phyloP scores from a whole-genome alignment of 2,797 vertebrate species.

The Ceyx erithaca region DNA sequence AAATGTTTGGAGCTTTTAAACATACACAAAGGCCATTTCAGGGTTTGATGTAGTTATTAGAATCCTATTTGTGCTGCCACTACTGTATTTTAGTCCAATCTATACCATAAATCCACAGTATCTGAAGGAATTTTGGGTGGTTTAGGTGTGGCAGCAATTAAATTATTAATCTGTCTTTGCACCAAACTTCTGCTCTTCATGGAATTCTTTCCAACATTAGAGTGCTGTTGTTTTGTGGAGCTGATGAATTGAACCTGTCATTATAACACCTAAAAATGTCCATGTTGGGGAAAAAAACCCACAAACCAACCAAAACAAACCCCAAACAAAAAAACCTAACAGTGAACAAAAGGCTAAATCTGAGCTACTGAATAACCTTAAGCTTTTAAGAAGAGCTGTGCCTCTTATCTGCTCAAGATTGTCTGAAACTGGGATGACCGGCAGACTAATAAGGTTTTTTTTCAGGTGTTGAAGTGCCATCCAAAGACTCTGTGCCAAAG shows the following conservation, averaged over 20 bases:
- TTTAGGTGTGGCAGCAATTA: background rate
- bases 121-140: background rate
- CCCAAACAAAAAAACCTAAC: background rate
- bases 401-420: background rate
- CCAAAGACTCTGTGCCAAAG: slow-evolving; percentile 95
- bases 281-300: background rate
- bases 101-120: background rate
- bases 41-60: background rate
- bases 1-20: background rate
- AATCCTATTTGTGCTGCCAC: background rate
- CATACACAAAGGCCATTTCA: background rate
- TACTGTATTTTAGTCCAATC: background rate
- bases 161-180: background rate
- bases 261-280: background rate
- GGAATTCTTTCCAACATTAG: background rate
- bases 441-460: background rate
- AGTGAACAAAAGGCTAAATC: background rate
- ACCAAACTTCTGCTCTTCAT: background rate
- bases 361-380: background rate
- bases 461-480: slow-evolving; percentile 95
- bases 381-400: background rate
- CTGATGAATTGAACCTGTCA: background rate
- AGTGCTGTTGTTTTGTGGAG: background rate
- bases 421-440: background rate
- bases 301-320: too few relatives aligned